phyloP scores from a whole-genome alignment of 2,113 vertebrate genomes.

The Laterallus jamaicensis region DNA sequence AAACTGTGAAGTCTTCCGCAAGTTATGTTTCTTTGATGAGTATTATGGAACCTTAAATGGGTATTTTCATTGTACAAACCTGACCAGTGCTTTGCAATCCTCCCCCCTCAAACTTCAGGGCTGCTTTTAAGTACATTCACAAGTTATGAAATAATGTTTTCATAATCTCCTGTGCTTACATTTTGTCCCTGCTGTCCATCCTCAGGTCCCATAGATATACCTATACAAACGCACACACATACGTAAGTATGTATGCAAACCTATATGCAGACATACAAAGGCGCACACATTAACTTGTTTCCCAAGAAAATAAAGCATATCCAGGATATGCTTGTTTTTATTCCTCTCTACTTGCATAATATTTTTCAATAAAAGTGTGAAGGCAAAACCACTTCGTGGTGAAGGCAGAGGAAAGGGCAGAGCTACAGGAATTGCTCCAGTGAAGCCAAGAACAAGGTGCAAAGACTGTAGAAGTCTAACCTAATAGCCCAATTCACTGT shows the following conservation, averaged over 20 bases:
- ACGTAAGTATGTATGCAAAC: neutral
- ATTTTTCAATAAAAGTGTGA: neutral
- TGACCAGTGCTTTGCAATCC: neutral
- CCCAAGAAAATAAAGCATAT: neutral
- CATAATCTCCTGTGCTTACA: neutral
- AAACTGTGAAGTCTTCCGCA: neutral
- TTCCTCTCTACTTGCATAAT: neutral
- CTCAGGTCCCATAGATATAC: neutral
- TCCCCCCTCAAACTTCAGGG: neutral
- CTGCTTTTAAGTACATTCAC: neutral
- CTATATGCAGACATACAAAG: neutral
- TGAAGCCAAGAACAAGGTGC: neutral
- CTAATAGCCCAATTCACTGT: neutral
- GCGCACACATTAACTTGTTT: neutral
- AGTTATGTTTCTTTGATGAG: neutral
- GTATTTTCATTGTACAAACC: neutral
- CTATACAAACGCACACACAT: neutral
- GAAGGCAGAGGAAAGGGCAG: neutral
- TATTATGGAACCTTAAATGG: neutral
- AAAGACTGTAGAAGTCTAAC: neutral
- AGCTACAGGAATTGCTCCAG: neutral
- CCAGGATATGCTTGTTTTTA: neutral
- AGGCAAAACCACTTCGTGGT: neutral
- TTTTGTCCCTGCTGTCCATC: neutral
- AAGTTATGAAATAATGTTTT: neutral